Evolutionary conservation across 2,888 invertebrate species (phyloP), one percentile per base, ranked within the genome.

Genomic region (Apamea sordens): DNA sequence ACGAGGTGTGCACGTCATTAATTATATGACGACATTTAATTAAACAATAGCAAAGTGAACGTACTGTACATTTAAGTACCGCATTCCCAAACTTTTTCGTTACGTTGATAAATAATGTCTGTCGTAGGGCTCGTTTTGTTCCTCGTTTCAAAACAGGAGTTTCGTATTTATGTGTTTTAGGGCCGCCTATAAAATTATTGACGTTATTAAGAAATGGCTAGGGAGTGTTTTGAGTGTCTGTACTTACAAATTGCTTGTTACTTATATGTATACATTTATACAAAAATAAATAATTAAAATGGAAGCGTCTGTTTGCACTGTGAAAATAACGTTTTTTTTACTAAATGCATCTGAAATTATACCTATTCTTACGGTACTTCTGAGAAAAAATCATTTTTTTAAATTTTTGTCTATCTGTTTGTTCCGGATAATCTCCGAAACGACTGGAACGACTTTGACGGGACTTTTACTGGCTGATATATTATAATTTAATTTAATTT

Each of bases 11-110:
- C 67, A 83, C 71, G 76, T 86, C 82, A 84, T 80, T 86, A 80
- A 86, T 87, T 80, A 79, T 70, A 81, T 70, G 36, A 75, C 74
- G 56, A 86, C 81, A 73, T 86, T 86, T 86, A 88, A 88, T 81
- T 80, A 84, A 86, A 86, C 75, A 78, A 69, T 36, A 69, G 79
- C 86, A 78, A 86, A 85, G 63, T 84, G 63, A 73, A 80, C 24
- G 47, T 73, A 77, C 69, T 28, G 74, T 76, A 77, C 65, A 76
- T 74, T 73, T 72, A n/a, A n/a, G n/a, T n/a, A 72, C 81, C 73
- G 36, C 79, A 76, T 84, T 78, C 70, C 70, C 68, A 44, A 88
- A 88, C 71, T 83, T 80, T 82, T 82, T 79, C 74, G 63, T 81
- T 59, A 77, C 70, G 70, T 80, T 82, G 75, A 89, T 86, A 83